Percentiles rank a stretch among this genome's conserved stretches.
phyloP scores from a whole-genome alignment of 2,888 invertebrate species.

The Ephialtes manifestator region DNA sequence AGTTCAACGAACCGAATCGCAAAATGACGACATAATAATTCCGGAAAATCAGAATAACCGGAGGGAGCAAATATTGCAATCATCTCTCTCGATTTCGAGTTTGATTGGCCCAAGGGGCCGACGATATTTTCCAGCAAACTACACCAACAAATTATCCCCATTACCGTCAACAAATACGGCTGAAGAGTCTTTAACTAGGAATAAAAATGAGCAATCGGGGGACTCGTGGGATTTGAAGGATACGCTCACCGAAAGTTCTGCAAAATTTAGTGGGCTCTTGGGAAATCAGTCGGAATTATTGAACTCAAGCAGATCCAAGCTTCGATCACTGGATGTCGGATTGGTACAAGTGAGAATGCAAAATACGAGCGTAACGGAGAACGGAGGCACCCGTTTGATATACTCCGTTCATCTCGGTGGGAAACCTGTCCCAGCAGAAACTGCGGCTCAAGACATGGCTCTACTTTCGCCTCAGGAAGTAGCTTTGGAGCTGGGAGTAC shows the following conservation, averaged over 20 bases:
- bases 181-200: background rate
- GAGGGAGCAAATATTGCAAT: slow-evolving; percentile 6
- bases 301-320: slow-evolving; percentile 68
- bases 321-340: slow-evolving; percentile 72
- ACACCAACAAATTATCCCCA: background rate
- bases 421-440: slow-evolving; percentile 92
- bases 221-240: slow-evolving; percentile 18
- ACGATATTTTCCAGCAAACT: slow-evolving; percentile 35
- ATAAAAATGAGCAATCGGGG: slow-evolving; percentile 10
- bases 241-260: slow-evolving; percentile 6
- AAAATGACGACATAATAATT: background rate
- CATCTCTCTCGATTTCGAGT: slow-evolving; percentile 42
- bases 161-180: slow-evolving; percentile 3
- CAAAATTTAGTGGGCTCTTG: slow-evolving; percentile 3
- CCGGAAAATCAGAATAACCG: background rate
- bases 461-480: slow-evolving; percentile 93
- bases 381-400: slow-evolving; percentile 87
- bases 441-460: slow-evolving; percentile 94
- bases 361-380: slow-evolving; percentile 79
- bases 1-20: slow-evolving; percentile 2
- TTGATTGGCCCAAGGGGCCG: slow-evolving; percentile 57
- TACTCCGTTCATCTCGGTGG: slow-evolving; percentile 94
- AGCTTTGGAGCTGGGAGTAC: slow-evolving; percentile 91
- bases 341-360: slow-evolving; percentile 84
- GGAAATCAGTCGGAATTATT: slow-evolving; percentile 49